Evolutionary conservation across 2,797 vertebrate genomes (phyloP).

Genomic region (Eupleurogrammus muticus): DNA sequence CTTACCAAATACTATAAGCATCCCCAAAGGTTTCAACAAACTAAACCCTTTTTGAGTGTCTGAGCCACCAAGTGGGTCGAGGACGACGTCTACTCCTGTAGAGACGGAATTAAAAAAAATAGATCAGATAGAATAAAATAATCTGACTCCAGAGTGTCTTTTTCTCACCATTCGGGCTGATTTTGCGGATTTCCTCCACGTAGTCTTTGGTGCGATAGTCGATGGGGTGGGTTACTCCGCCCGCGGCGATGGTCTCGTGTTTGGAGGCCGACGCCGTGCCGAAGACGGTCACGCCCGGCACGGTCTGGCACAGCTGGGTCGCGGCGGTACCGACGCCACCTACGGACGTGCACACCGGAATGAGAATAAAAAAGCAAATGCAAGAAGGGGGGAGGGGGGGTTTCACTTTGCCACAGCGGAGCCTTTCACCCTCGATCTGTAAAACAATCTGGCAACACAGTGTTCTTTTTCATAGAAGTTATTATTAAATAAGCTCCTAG

Average conservation of each 20-base stretch:
- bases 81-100: slow-evolving; percentile 90
- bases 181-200: slow-evolving; percentile 89
- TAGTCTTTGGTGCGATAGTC: slow-evolving; percentile 93
- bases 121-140: background rate
- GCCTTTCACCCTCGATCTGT: background rate
- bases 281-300: slow-evolving; percentile 91
- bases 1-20: slow-evolving; percentile 90
- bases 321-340: slow-evolving; percentile 93
- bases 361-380: background rate
- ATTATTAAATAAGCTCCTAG: background rate
- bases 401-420: slow-evolving; percentile 2
- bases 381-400: too few relatives aligned
- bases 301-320: slow-evolving; percentile 90
- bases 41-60: slow-evolving; percentile 91
- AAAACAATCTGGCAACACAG: background rate
- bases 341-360: slow-evolving; percentile 38
- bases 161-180: slow-evolving; percentile 89
- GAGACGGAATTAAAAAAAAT: background rate
- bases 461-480: background rate
- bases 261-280: slow-evolving; percentile 92
- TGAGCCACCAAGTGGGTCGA: slow-evolving; percentile 91
- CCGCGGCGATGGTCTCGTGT: slow-evolving; percentile 87
- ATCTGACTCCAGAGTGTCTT: background rate
- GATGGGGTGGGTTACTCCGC: slow-evolving; percentile 89
- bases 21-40: slow-evolving; percentile 92